Evolutionary conservation across 2,113 vertebrate genomes (phyloP), one percentile per base, ranked within the genome.

Genomic region (Nothobranchius kuhntae): DNA sequence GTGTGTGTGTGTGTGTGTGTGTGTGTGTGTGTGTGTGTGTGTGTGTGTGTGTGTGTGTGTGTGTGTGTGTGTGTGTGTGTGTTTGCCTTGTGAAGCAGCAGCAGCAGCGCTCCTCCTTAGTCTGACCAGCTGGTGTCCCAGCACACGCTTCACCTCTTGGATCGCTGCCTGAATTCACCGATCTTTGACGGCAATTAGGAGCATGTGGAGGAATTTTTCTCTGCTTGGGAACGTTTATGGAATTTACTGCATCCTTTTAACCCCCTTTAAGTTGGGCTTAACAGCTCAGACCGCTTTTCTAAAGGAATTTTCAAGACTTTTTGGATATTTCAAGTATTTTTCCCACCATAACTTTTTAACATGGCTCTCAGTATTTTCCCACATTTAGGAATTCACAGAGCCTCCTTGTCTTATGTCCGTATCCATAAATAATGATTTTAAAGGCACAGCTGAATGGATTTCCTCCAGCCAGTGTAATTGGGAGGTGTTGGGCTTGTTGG

Each of bases 51-150:
- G 65, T 7, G 53, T 47, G 46, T 44, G 61, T 47, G 75, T 24
- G 69, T 62, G 74, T 36, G 66, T 11, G 65, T n/a, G 68, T 38
- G 36, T 38, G 36, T 11, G 65, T 38, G 38, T 40, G 60, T 62
- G 69, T 36, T 48, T 59, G 68, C 46, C 61, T 56, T 46, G 68
- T 60, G 73, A 60, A 75, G 79, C 78, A 55, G 63, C 68, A 71
- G 74, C 61, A n/a, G 68, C 7, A n/a, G 68, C 7, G 54, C 83
- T 86, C 83, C 79, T 68, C 86, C 75, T 87, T 86, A 83, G 76
- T 79, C 74, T 38, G 76, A 78, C 68, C 82, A 82, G 76, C 84
- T 48, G 67, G 51, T 50, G 77, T 82, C 66, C 72, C 80, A 59
- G 67, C 58, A 12, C 24, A 64, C 78, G 46, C 80, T 66, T 86